Base-by-base conservation (phyloP, 1,140 invertebrate genomes). In the Platyscapa corneri region DNA sequence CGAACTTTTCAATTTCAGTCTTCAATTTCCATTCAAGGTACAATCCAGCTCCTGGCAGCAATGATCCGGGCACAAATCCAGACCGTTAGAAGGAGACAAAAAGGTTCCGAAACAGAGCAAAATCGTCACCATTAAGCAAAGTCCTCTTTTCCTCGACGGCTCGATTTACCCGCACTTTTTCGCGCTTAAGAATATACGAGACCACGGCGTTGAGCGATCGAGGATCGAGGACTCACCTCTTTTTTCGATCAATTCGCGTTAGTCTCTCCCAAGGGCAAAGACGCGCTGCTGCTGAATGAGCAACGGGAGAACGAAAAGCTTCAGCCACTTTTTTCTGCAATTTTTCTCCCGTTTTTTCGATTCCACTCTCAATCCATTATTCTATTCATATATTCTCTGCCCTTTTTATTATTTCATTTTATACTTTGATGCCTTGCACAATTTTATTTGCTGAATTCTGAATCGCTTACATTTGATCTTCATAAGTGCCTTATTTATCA, bases 111-210 rank as follows among this genome's bases (percentile, higher is more conserved):
- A 79, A 64, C 27, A 39, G 34, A 16, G 34, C 34, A 39, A 79
- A 78, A 64, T 79, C 56, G 20, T 64, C 60, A 78, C 77, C 53
- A 64, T 64, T 64, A 27, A 37, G 30, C 10, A 79, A 76, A 70
- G 34, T 70, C 30, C 32, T 37, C 67, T 37, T 75, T 75, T 75
- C 16, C 72, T 20, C n/a, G 0, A 42, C 70, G 37, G 12, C 10
- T 39, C 70, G 70, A 42, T 74, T 75, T 46, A 75, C 6, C 42
- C 27, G 23, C 27, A 75, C 16, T 46, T 42, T n/a, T 75, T 42
- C 7, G 12, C 42, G 7, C 39, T 46, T n/a, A 75, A 75, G 16
- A 49, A 75, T 70, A 70, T 70, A 70, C 65, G 67, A 70, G 12
- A 34, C 34, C 12, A 20, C 14, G 14, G 67, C 32, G 67, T 32